A percentile compares a stretch with the other conserved stretches of the same genome.
These are phyloP conservation scores for Phataginus tetradactyla DNA, from an alignment of 2,797 vertebrate species.

Conservation along the genomic window DNA sequence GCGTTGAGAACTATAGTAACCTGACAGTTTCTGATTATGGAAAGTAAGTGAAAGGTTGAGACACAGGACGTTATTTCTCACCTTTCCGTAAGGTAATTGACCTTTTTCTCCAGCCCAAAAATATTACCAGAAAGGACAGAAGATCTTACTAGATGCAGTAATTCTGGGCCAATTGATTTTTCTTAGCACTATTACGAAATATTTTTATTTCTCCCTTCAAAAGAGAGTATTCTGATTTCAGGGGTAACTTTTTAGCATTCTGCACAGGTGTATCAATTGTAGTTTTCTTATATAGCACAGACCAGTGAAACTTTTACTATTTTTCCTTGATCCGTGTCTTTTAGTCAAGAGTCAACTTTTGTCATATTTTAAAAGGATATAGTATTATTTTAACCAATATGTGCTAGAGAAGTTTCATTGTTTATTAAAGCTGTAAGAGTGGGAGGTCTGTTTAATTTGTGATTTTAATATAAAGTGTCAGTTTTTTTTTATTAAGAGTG, in stretches of 20 bases:
- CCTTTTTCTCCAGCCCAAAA: background rate
- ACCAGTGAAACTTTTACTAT: background rate
- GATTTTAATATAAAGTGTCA: background rate
- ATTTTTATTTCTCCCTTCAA: slow-evolving; percentile 36
- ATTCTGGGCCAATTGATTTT: slow-evolving; percentile 23
- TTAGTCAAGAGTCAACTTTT: background rate
- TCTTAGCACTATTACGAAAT: background rate
- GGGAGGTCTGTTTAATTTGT: background rate
- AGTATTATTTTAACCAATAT: background rate
- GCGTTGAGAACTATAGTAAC: slow-evolving; percentile 43
- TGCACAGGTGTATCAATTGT: background rate
- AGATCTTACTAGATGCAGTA: slow-evolving; percentile 44
- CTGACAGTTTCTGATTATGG: slow-evolving; percentile 24
- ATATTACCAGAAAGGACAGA: background rate
- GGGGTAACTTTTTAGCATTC: background rate
- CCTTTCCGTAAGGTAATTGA: slow-evolving; percentile 7
- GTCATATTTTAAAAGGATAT: background rate
- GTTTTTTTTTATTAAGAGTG: background rate
- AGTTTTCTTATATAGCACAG: background rate
- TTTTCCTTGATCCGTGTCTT: background rate
- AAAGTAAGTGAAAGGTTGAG: background rate
- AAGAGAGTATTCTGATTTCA: slow-evolving; percentile 45
- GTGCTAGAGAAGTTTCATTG: background rate
- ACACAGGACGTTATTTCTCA: background rate
- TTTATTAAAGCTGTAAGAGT: background rate